Evolutionary conservation across 2,797 vertebrate genomes (phyloP).

Genomic region (Neoniphon sammara): DNA sequence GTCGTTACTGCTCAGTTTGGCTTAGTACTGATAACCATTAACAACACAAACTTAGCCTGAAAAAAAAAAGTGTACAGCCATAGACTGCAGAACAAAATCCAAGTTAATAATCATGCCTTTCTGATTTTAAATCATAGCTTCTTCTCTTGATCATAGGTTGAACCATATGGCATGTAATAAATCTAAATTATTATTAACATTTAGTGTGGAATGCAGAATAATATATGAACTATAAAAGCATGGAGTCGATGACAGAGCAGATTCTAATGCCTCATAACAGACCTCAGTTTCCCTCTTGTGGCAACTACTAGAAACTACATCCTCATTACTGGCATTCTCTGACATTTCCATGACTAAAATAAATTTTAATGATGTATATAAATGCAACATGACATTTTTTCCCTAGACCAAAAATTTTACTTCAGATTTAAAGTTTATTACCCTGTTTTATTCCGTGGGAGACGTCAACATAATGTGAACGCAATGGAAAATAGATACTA

Average conservation of each 20-base stretch:
- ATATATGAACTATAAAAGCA: not conserved
- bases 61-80: conserved; percentile 17
- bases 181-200: not conserved
- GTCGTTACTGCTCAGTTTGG: conserved; percentile 66
- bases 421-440: too few relatives aligned
- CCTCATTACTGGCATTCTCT: not conserved
- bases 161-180: not conserved
- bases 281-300: conserved; percentile 63
- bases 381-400: too few relatives aligned
- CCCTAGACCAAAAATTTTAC: too few relatives aligned
- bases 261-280: not conserved
- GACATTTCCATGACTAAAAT: too few relatives aligned
- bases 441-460: too few relatives aligned
- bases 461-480: too few relatives aligned
- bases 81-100: not conserved
- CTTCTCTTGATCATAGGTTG: not conserved
- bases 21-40: conserved; percentile 58
- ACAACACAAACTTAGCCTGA: conserved; percentile 50
- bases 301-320: conserved; percentile 38
- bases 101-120: not conserved
- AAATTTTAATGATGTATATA: too few relatives aligned
- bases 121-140: not conserved
- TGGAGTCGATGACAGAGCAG: not conserved
- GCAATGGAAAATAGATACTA: too few relatives aligned
- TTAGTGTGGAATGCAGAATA: conserved; percentile 1